Conservation (phyloP, 2,888 invertebrate genomes). For the Lagria hirta region DNA sequence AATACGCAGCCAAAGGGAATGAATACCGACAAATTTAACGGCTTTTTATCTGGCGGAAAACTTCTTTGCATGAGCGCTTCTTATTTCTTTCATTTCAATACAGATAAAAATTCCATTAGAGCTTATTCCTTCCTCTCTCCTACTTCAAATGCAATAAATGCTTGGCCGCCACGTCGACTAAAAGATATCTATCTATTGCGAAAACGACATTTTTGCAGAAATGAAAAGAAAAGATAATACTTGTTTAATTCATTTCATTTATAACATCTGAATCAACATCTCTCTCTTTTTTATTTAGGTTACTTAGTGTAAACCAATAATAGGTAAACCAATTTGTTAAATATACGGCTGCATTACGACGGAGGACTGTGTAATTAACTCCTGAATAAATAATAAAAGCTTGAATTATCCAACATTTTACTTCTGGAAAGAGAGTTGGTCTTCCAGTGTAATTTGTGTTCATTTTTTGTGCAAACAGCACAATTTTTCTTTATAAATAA, state of each 20-base stretch:
- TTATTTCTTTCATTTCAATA: conserved; percentile 33
- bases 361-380: conserved; percentile 49
- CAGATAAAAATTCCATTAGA: conserved; percentile 27
- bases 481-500: too few relatives aligned
- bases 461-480: too few relatives aligned
- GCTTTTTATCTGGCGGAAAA: conserved; percentile 38
- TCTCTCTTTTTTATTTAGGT: too few relatives aligned
- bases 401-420: too few relatives aligned
- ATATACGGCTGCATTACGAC: conserved; percentile 53
- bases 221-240: not conserved
- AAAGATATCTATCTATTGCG: conserved; percentile 19
- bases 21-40: conserved; percentile 44
- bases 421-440: too few relatives aligned
- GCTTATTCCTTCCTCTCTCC: conserved; percentile 20
- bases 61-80: conserved; percentile 37
- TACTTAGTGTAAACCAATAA: too few relatives aligned
- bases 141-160: conserved; percentile 20
- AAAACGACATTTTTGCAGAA: conserved; percentile 1
- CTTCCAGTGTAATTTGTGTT: too few relatives aligned
- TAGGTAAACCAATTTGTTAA: conserved; percentile 54
- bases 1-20: conserved; percentile 52
- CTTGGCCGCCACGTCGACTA: conserved; percentile 8
- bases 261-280: too few relatives aligned
- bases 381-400: conserved; percentile 47
- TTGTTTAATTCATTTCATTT: not conserved